Conservation (phyloP, 1,140 invertebrate genomes). For the Drosophila obscura region DNA sequence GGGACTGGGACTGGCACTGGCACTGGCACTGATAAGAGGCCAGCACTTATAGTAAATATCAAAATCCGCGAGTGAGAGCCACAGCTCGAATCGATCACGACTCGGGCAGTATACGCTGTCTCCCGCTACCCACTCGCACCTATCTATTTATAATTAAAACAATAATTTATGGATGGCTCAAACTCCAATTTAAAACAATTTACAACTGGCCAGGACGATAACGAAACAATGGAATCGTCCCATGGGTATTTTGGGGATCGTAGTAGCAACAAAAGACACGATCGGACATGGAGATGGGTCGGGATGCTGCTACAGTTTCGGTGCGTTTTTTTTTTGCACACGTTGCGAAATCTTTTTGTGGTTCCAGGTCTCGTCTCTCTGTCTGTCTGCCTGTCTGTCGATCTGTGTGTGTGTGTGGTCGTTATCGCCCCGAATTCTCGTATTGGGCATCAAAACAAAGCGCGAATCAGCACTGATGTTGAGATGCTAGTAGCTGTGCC, state of each 20-base stretch:
- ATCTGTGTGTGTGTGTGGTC: conserved; percentile 51
- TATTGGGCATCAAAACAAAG: conserved; percentile 57
- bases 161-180: conserved; percentile 46
- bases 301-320: conserved; percentile 15
- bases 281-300: not conserved
- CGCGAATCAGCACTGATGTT: conserved; percentile 8
- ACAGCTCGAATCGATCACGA: conserved; percentile 22
- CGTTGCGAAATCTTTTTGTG: conserved; percentile 42
- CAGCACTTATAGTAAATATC: conserved; percentile 50
- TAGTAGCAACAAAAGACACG: too few relatives aligned
- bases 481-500: conserved; percentile 34
- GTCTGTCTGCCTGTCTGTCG: conserved; percentile 11
- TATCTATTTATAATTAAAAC: conserved; percentile 53
- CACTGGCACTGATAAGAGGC: conserved; percentile 45
- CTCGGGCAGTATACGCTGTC: not conserved
- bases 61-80: conserved; percentile 14
- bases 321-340: conserved; percentile 59
- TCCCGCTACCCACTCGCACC: not conserved
- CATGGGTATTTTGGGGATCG: too few relatives aligned
- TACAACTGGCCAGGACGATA: conserved; percentile 29
- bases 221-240: conserved; percentile 12
- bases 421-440: conserved; percentile 58
- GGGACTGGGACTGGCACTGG: conserved; percentile 7
- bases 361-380: conserved; percentile 11
- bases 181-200: conserved; percentile 39